Evolutionary conservation across 2,113 vertebrate species (phyloP).

Genomic region (Oryzias curvinotus): DNA sequence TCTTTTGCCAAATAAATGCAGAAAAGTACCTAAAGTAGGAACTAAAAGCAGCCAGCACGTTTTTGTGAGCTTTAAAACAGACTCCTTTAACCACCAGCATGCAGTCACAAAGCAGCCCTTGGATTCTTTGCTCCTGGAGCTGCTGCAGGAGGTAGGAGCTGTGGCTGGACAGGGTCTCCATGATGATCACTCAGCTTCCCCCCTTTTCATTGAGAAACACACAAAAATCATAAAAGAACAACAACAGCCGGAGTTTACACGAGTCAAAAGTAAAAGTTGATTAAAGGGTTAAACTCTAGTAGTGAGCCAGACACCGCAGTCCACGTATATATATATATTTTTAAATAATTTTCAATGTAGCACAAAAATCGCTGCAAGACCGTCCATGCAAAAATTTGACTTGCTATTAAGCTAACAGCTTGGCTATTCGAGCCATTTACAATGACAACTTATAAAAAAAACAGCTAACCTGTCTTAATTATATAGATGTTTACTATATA

Average conservation of each 20-base stretch:
- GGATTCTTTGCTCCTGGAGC: conserved; percentile 95
- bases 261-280: too few species aligned
- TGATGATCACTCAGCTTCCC: conserved; percentile 62
- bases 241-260: not conserved
- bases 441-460: too few species aligned
- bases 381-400: conserved; percentile 64
- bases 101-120: conserved; percentile 96
- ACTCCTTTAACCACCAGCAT: conserved; percentile 96
- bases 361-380: conserved; percentile 35
- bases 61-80: conserved; percentile 98
- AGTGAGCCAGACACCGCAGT: not conserved
- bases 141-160: conserved; percentile 97
- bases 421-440: too few species aligned
- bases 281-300: too few species aligned
- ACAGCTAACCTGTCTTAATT: too few species aligned
- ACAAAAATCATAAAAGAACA: not conserved
- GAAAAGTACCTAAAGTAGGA: conserved; percentile 88
- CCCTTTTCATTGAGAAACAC: conserved; percentile 24
- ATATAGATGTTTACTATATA: too few species aligned
- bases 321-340: not conserved
- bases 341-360: not conserved
- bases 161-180: conserved; percentile 89
- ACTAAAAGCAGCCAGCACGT: conserved; percentile 96
- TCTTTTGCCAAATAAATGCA: not conserved
- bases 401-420: not conserved